A percentile compares a stretch with the other conserved stretches of the same genome.
Conservation (phyloP, 2,113 vertebrate genomes). For the Pongo abelii region DNA sequence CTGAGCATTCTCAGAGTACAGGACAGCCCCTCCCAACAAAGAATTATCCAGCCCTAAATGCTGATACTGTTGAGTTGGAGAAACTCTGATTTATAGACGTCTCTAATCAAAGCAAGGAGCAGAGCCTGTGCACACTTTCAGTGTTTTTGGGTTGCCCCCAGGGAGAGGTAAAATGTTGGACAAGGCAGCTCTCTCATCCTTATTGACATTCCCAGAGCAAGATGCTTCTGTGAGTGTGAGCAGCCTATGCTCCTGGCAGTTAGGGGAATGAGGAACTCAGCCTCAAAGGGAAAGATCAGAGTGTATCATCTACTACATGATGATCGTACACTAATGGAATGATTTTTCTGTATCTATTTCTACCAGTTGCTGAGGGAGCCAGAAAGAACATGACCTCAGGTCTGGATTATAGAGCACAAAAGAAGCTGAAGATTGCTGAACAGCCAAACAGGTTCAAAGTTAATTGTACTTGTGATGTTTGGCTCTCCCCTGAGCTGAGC, state of each 20-base stretch:
- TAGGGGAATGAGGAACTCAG: rapidly evolving
- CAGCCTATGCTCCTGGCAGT: neutral
- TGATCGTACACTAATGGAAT: neutral
- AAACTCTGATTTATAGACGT: neutral
- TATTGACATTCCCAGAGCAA: neutral
- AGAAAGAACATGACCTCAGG: neutral
- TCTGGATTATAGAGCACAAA: neutral
- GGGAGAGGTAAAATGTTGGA: neutral
- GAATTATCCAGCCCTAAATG: neutral
- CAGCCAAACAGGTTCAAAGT: neutral
- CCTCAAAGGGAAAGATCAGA: neutral
- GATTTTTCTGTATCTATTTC: neutral
- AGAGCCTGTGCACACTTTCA: neutral
- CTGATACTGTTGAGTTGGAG: too few species aligned
- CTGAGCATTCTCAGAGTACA: neutral
- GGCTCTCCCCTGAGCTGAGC: neutral
- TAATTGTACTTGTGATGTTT: neutral
- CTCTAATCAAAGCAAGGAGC: neutral
- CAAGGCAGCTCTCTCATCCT: neutral
- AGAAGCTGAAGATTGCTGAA: neutral
- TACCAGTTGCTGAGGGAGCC: neutral
- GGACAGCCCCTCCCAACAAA: neutral
- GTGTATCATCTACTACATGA: neutral
- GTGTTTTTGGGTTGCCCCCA: neutral
- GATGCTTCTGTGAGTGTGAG: neutral